These are phyloP conservation scores for Bellardia bayeri DNA, from an alignment of 2,888 invertebrate species.

Conservation along the genomic window DNA sequence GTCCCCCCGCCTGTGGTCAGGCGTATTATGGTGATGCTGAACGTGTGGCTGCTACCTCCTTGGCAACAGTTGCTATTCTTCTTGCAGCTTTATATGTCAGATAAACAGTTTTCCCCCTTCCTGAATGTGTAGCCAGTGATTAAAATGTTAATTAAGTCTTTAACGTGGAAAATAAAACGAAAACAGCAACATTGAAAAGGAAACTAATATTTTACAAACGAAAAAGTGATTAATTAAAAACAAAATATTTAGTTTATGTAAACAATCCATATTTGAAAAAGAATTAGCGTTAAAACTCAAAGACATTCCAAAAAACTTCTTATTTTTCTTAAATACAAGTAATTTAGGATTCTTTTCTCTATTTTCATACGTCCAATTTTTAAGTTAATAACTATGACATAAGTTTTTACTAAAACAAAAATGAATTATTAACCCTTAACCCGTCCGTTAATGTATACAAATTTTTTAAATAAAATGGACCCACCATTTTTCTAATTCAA, in stretches of 20 bases:
- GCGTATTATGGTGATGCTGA: constrained; percentile 82
- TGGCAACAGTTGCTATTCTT: constrained; percentile 85
- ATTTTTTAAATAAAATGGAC: constrained; percentile 41
- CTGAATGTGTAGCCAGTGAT: constrained; percentile 62
- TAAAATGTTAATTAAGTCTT: constrained; percentile 32
- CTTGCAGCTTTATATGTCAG: constrained; percentile 84
- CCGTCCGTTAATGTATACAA: constrained; percentile 71
- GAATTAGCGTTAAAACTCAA: constrained; percentile 1
- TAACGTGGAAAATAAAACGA: constrained; percentile 40
- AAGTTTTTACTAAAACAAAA: constrained; percentile 39
- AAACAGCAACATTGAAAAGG: constrained; percentile 3
- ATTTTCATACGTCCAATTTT: constrained; percentile 68
- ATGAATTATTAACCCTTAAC: constrained; percentile 60
- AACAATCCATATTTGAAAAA: constrained; percentile 44
- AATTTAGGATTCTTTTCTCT: constrained; percentile 55
- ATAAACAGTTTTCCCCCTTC: constrained; percentile 77
- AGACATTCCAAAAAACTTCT: constrained; percentile 62
- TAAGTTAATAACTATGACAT: constrained; percentile 58
- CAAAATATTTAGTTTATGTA: constrained; percentile 21
- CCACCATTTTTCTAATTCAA: neutral
- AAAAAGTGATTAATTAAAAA: constrained; percentile 38
- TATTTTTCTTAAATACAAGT: constrained; percentile 1
- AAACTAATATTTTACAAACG: neutral
- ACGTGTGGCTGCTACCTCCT: constrained; percentile 82
- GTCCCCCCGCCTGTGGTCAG: constrained; percentile 93